Evolutionary conservation across 2,113 vertebrate species (phyloP).

Genomic region (Sapayoa aenigma): DNA sequence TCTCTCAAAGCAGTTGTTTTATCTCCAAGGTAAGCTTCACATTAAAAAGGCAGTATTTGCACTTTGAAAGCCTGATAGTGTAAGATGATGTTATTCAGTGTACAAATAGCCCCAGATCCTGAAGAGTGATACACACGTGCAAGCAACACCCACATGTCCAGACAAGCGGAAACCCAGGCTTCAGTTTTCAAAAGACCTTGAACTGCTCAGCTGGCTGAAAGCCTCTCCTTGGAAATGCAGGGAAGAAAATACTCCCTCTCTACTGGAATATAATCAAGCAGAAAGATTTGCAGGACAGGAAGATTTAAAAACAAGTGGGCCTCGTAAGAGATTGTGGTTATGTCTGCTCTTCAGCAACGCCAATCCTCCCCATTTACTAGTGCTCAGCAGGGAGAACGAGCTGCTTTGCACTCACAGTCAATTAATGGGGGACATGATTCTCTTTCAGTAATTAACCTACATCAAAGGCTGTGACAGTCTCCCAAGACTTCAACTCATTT

Average conservation of each 20-base stretch:
- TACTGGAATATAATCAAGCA: not conserved
- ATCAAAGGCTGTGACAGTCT: fast-evolving
- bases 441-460: not conserved
- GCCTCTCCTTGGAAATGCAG: not conserved
- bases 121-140: not conserved
- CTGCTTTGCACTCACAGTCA: not conserved
- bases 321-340: not conserved
- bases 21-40: constrained; percentile 28
- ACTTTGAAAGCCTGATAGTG: not conserved
- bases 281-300: not conserved
- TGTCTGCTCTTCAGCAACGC: not conserved
- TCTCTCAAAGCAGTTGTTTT: not conserved
- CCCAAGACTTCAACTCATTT: not conserved
- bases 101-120: not conserved
- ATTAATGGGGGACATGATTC: not conserved
- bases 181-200: not conserved
- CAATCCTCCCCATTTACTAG: not conserved
- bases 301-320: not conserved
- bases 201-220: not conserved
- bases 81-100: not conserved
- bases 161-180: not conserved
- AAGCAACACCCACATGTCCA: not conserved
- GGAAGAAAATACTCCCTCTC: not conserved
- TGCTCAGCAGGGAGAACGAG: not conserved
- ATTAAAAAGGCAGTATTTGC: not conserved